Evolutionary conservation across 2,888 invertebrate species (phyloP), one percentile per base, ranked within the genome.

Genomic region (Papilio protenor): DNA sequence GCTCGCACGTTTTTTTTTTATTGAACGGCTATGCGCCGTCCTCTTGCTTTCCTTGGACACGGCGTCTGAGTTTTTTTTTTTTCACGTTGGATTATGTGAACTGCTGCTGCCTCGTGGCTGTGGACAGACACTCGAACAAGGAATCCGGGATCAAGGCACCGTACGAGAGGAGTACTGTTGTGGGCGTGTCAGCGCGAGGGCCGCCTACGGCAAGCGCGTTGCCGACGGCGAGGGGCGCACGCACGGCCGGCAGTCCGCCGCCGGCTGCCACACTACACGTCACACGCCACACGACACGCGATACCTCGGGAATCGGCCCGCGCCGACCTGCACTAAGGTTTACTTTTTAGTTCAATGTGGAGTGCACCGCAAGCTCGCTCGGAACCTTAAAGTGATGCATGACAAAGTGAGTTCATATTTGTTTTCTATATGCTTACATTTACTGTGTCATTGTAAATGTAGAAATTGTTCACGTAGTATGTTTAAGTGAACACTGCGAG

Each of bases 371-470:
- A 23, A 59, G n/a, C 1, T 12, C 10, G 49, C 70, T 49, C 47
- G 21, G 47, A 33, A 33, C 16, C 12, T 21, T 47, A 47, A 69
- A 18, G 70, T 49, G n/a, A 49, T 70, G 45, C 45, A 47, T 40
- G 70, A 47, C n/a, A 70, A 45, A 70, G 70, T 64, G 10, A 64
- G 64, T 64, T 64, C 18, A 33, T 18, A 23, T 23, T 27, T 14
- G 3, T 16, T 14, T 45, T 12, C 18, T 14, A 12, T 16, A 33
- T 18, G 18, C 3, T 64, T 18, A 18, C 3, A 12, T 18, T 2
- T 27, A 21, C 23, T 16, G 12, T 52, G 16, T 16, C 52, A 33
- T 33, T 33, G 5, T 33, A 33, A 33, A 33, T 5, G 5, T 5
- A 33, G 33, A 33, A 33, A 33, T 33, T 33, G 33, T 33, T 33